Conservation (phyloP, 35 echinoderm and acorn worm genomes). For the Holothuria glaberrima region DNA sequence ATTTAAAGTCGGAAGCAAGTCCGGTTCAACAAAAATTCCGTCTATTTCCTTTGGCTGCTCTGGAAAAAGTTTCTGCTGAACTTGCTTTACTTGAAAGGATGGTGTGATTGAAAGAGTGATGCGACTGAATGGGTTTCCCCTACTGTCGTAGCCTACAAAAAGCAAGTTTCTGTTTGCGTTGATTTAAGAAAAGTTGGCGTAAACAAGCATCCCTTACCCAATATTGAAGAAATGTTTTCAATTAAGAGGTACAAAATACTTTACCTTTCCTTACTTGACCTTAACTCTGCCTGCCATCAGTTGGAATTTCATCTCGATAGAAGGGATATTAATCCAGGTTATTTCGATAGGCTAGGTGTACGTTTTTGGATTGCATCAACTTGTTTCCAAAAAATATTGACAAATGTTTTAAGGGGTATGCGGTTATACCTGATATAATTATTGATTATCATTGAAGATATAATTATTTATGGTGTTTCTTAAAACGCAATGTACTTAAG, state of each 20-base stretch:
- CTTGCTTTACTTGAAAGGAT: background rate
- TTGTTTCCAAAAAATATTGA: constrained; percentile 17
- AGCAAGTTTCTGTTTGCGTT: background rate
- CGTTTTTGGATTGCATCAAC: constrained; percentile 8
- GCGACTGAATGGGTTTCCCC: constrained; percentile 49
- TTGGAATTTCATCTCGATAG: background rate
- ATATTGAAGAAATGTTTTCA: constrained; percentile 27
- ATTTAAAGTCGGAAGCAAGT: background rate
- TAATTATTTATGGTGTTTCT: constrained; percentile 1
- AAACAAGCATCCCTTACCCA: too few species aligned
- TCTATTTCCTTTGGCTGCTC: background rate
- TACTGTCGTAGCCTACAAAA: background rate
- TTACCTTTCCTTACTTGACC: constrained; percentile 2
- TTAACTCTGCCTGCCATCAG: constrained; percentile 7
- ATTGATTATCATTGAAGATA: constrained; percentile 34
- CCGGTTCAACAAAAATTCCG: background rate
- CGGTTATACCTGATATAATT: background rate
- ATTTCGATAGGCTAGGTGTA: background rate
- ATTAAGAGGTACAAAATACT: background rate
- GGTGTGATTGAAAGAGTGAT: constrained; percentile 8
- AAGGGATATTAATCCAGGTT: background rate
- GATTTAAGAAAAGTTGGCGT: constrained; percentile 18
- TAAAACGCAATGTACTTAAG: background rate
- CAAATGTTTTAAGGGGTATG: background rate
- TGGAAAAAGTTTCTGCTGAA: background rate